Base-by-base conservation (phyloP, 1,140 invertebrate species). In the Atta texana region DNA sequence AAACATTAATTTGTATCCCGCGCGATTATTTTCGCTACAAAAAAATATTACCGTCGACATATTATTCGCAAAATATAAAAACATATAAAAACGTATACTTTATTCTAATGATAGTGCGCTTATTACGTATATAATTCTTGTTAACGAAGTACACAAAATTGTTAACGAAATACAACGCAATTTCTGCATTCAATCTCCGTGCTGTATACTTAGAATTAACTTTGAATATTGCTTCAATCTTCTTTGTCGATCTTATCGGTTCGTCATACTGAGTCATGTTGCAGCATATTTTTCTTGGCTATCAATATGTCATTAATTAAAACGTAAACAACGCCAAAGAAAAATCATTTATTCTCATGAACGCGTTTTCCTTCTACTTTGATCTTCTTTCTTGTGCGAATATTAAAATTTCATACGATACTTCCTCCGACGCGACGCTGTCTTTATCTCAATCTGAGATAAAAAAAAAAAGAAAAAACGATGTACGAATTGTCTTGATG, bases 331-430 rank as follows among this genome's bases (percentile, higher is more conserved):
- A 61, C 12, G 7, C 39, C 49, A 74, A 51, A 55, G 14, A 16
- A 57, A 57, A 61, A 39, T 21, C 53, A 16, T 82, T 61, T 49
- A n/a, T 49, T 61, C 12, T 2, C 16, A 39, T 49, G 12, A 82
- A 59, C 66, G 31, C 3, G 28, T 18, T 84, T 84, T 49, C 6
- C 10, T 21, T 8, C 6, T 24, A 7, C 21, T 75, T 55, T 51
- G 61, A 44, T 55, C 81, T 82, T 76, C 69, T 81, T 68, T 82
- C n/a, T 39, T 14, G 18, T 63, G 57, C 51, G 59, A 24, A 3
- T 31, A 49, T 53, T 44, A 64, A 44, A 24, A 12, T 76, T 77
- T 85, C 51, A 39, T 21, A 18, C 31, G 18, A n/a, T 59, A 64
- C 21, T 24, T 55, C 18, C 66, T 4, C 0, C 8, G 57, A 44